Evolutionary conservation across 2,888 invertebrate species (phyloP).

Genomic region (Ochropleura leucogaster): DNA sequence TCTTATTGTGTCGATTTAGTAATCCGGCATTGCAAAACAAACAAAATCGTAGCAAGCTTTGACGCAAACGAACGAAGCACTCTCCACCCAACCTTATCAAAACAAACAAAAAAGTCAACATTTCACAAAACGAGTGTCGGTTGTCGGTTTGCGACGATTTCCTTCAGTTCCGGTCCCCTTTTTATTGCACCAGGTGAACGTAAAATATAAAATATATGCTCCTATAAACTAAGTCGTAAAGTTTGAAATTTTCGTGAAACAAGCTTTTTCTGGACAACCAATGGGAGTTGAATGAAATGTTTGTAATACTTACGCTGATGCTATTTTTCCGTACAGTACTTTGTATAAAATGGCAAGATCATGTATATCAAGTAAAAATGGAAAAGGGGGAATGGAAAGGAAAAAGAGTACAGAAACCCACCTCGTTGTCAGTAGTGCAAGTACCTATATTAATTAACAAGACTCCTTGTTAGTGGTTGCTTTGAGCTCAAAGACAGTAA

Average conservation of each 20-base stretch:
- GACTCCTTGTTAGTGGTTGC: not conserved
- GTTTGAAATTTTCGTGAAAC: constrained; percentile 77
- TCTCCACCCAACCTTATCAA: constrained; percentile 51
- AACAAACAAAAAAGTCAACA: constrained; percentile 57
- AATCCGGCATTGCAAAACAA: constrained; percentile 17
- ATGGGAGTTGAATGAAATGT: constrained; percentile 56
- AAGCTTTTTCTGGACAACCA: constrained; percentile 65
- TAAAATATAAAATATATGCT: constrained; percentile 81
- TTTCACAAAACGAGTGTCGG: constrained; percentile 59
- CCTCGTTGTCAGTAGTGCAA: not conserved
- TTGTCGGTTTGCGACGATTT: constrained; percentile 63
- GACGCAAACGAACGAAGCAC: constrained; percentile 38
- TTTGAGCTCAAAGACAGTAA: not conserved
- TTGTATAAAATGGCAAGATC: not conserved
- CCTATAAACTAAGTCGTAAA: constrained; percentile 81
- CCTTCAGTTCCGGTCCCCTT: constrained; percentile 58
- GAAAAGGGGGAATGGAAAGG: no score
- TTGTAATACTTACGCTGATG: constrained; percentile 32
- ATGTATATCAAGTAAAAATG: not conserved
- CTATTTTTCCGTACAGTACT: constrained; percentile 5
- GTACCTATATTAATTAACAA: no score
- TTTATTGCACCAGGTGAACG: constrained; percentile 70
- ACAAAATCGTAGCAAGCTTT: constrained; percentile 23
- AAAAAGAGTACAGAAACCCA: not conserved
- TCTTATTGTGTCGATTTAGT: constrained; percentile 4